Evolutionary conservation across 2,888 invertebrate species (phyloP).

Genomic region (Chalcis sispes): DNA sequence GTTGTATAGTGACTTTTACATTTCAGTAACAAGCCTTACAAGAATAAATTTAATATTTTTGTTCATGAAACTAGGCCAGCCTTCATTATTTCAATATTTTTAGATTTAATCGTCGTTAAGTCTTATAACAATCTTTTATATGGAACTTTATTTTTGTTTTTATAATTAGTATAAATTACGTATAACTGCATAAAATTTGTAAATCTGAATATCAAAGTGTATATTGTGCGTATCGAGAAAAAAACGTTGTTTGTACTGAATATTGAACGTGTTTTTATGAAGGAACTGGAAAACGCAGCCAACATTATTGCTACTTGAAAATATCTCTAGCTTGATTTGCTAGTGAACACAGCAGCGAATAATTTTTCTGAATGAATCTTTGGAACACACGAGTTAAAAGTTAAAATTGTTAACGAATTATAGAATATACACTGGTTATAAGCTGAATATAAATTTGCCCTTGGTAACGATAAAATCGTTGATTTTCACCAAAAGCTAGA

Average conservation of each 20-base stretch:
- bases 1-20: conserved; percentile 33
- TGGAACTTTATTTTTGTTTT: not conserved
- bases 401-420: conserved; percentile 36
- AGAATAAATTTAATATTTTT: conserved; percentile 29
- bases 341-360: conserved; percentile 28
- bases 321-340: conserved; percentile 31
- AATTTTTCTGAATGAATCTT: conserved; percentile 41
- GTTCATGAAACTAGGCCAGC: conserved; percentile 30
- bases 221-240: conserved; percentile 29
- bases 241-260: conserved; percentile 44
- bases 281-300: conserved; percentile 34
- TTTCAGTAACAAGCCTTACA: conserved; percentile 37
- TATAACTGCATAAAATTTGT: conserved; percentile 27
- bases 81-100: conserved; percentile 43
- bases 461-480: conserved; percentile 38
- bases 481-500: conserved; percentile 23
- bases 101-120: conserved; percentile 12
- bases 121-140: conserved; percentile 31
- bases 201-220: conserved; percentile 20
- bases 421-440: conserved; percentile 28
- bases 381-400: conserved; percentile 39
- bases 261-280: conserved; percentile 10
- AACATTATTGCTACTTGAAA: conserved; percentile 25
- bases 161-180: not conserved
- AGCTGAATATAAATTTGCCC: conserved; percentile 31